These are phyloP conservation scores for Capitulum mitella DNA, from an alignment of 2,888 invertebrate species.

Conservation along the genomic window DNA sequence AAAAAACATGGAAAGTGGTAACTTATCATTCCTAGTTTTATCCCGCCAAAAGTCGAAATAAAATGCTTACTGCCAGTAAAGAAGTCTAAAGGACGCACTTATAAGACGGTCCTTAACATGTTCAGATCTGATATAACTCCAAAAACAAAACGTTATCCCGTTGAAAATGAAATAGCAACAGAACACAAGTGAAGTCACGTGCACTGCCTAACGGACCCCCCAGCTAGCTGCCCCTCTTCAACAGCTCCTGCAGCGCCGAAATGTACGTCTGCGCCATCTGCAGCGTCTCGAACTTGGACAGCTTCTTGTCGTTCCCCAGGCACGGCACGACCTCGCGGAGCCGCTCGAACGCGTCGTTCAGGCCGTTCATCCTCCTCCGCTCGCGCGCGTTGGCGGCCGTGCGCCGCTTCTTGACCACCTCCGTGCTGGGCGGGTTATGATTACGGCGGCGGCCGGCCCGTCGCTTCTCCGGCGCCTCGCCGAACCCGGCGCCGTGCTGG, in stretches of 20 bases:
- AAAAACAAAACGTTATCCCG: too few species aligned
- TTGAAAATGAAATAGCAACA: too few species aligned
- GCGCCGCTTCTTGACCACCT: conserved; percentile 41
- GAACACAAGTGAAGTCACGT: too few species aligned
- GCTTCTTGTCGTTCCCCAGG: conserved; percentile 60
- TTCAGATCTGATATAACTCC: too few species aligned
- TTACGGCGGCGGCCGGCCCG: conserved; percentile 30
- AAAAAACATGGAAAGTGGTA: too few species aligned
- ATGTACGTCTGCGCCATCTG: conserved; percentile 75
- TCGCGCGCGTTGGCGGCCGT: conserved; percentile 55
- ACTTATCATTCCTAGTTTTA: too few species aligned
- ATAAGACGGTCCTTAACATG: too few species aligned
- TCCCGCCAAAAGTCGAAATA: too few species aligned
- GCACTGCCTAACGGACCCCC: too few species aligned
- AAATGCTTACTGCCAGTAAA: too few species aligned
- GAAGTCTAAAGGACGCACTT: too few species aligned
- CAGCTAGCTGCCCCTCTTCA: conserved; percentile 39
- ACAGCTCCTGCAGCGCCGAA: conserved; percentile 57
- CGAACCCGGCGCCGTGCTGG: too few species aligned
- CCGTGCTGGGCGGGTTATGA: conserved; percentile 35
- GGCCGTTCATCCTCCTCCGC: conserved; percentile 64
- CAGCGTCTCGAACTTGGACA: conserved; percentile 68
- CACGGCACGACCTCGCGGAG: conserved; percentile 64
- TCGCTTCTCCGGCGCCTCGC: conserved; percentile 21
- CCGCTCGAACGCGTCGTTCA: conserved; percentile 67